Evolutionary conservation across 2,797 vertebrate species (phyloP).

Genomic region (Scarus forsteni): DNA sequence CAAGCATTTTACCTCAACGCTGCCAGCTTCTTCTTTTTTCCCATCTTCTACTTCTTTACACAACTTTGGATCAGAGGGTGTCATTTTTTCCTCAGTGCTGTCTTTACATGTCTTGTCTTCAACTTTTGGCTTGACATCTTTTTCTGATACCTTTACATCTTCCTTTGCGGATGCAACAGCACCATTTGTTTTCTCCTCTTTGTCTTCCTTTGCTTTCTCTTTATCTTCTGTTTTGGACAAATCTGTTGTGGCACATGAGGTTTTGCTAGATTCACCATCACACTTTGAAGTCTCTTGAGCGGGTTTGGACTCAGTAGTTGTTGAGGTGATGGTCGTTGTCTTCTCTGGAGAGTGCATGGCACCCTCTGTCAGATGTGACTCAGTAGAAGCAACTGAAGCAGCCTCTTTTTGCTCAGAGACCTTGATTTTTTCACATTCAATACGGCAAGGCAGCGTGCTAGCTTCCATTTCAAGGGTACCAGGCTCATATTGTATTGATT

Average conservation of each 20-base stretch:
- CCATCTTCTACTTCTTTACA: conserved; percentile 44
- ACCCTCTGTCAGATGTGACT: conserved; percentile 44
- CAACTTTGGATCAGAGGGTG: conserved; percentile 41
- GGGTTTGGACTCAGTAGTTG: conserved; percentile 53
- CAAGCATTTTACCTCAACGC: conserved; percentile 45
- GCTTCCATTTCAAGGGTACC: conserved; percentile 75
- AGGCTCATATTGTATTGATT: conserved; percentile 72
- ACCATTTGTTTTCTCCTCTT: conserved; percentile 33
- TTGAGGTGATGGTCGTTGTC: conserved; percentile 43
- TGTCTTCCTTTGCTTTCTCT: conserved; percentile 40
- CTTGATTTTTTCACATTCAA: conserved; percentile 80
- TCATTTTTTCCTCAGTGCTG: conserved; percentile 41
- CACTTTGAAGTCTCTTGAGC: conserved; percentile 81
- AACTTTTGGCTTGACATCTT: conserved; percentile 38
- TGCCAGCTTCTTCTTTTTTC: conserved; percentile 40
- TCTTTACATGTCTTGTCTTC: conserved; percentile 54
- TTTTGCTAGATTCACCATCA: conserved; percentile 63
- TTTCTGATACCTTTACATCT: conserved; percentile 25
- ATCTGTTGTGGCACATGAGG: conserved; percentile 59
- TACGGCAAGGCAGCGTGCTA: conserved; percentile 72
- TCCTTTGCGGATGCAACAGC: conserved; percentile 33
- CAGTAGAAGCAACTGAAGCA: conserved; percentile 30
- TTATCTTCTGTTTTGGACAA: conserved; percentile 51
- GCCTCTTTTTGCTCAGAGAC: conserved; percentile 56
- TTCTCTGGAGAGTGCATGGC: conserved; percentile 46